phyloP scores from a whole-genome alignment of 2,888 invertebrate species.

The Gryllus longicercus region DNA sequence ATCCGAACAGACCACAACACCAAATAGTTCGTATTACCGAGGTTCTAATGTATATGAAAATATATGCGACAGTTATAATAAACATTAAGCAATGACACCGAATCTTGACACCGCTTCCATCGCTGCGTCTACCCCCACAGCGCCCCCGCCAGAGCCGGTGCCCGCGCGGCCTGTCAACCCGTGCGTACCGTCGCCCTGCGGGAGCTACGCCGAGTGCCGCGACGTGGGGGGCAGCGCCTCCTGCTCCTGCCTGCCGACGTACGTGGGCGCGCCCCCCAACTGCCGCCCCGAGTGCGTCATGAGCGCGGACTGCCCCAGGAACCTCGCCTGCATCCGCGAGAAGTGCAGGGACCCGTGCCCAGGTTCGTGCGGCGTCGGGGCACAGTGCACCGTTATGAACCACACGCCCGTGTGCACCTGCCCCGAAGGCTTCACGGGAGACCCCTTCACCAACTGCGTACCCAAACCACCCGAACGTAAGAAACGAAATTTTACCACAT shows the following conservation, averaged over 20 bases:
- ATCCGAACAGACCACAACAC: too few relatives aligned
- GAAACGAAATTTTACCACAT: conserved; percentile 32
- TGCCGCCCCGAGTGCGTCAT: conserved; percentile 66
- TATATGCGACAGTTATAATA: too few relatives aligned
- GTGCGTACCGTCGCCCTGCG: conserved; percentile 54
- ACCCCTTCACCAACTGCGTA: conserved; percentile 42
- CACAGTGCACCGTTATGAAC: conserved; percentile 63
- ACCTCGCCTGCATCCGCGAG: conserved; percentile 69
- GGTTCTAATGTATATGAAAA: too few relatives aligned
- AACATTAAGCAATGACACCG: too few relatives aligned
- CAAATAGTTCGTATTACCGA: too few relatives aligned
- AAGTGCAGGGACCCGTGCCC: conserved; percentile 77
- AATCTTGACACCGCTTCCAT: too few relatives aligned
- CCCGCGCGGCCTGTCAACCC: conserved; percentile 45
- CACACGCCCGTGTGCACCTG: conserved; percentile 53
- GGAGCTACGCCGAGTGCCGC: conserved; percentile 60
- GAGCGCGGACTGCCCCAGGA: conserved; percentile 65
- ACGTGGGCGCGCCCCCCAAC: conserved; percentile 63
- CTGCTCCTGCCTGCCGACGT: conserved; percentile 60
- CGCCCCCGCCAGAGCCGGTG: conserved; percentile 37
- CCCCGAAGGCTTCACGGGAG: conserved; percentile 43
- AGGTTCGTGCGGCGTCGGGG: conserved; percentile 65
- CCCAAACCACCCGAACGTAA: conserved; percentile 57
- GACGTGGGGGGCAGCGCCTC: conserved; percentile 55
- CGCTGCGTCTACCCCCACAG: neutral